A percentile compares a stretch with the other conserved stretches of the same genome.
Evolutionary conservation across 2,113 vertebrate genomes (phyloP).

Genomic region (Macquaria ambigua): DNA sequence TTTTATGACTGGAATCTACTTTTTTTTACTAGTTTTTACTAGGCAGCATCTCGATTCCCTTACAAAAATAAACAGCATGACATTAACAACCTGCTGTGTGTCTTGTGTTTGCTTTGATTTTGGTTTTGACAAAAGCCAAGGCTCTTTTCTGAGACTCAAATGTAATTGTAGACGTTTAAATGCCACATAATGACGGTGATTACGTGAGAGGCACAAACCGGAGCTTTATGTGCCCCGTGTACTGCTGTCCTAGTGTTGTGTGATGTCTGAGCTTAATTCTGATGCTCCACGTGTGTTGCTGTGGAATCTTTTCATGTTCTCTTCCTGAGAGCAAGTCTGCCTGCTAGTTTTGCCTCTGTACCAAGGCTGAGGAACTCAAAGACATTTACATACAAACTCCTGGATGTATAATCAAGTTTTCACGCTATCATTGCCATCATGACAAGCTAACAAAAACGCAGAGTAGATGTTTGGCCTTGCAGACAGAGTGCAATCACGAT

Average conservation of each 20-base stretch:
- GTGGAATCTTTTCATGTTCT: constrained; percentile 22
- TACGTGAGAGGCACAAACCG: constrained; percentile 5
- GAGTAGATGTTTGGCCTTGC: background rate
- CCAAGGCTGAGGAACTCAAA: background rate
- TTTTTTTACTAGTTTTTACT: background rate
- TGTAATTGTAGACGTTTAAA: constrained; percentile 23
- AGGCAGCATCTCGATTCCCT: background rate
- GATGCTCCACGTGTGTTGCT: background rate
- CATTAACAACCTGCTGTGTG: constrained; percentile 14
- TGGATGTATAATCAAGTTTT: constrained; percentile 18
- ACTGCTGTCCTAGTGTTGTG: background rate
- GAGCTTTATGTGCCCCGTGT: background rate
- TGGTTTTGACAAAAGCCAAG: constrained; percentile 7
- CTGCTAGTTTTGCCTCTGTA: background rate
- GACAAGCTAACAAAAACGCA: constrained; percentile 24
- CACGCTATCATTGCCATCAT: background rate
- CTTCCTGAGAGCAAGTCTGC: background rate
- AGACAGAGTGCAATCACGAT: too few relatives aligned
- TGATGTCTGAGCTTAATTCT: background rate
- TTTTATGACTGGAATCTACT: background rate
- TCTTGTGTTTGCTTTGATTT: background rate
- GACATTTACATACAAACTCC: background rate
- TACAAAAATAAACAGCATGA: constrained; percentile 22
- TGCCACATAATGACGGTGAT: constrained; percentile 35
- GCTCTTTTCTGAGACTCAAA: constrained; percentile 12